Evolutionary conservation across 1,140 invertebrate genomes (phyloP).

Genomic region (Magallana angulata): DNA sequence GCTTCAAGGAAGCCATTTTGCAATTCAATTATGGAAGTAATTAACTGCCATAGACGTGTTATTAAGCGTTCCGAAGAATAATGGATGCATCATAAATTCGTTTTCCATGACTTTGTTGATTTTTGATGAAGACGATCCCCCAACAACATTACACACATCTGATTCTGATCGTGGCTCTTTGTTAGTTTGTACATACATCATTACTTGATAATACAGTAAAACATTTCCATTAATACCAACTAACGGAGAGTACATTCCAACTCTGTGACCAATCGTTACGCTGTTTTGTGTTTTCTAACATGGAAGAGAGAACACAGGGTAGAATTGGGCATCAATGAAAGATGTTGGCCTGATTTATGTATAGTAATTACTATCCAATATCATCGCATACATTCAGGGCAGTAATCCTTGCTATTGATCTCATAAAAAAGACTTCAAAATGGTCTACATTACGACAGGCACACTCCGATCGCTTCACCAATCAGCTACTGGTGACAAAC

Average conservation of each 20-base stretch:
- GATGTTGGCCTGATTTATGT: slow-evolving; percentile 7
- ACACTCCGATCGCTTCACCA: neutral
- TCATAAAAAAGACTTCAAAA: neutral
- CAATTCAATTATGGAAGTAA: slow-evolving; percentile 32
- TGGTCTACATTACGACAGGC: neutral
- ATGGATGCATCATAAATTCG: neutral
- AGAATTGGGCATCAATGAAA: neutral
- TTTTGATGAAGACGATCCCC: slow-evolving; percentile 4
- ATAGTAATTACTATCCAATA: slow-evolving; percentile 20
- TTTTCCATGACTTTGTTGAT: neutral
- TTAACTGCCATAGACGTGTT: neutral
- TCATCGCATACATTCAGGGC: slow-evolving; percentile 23
- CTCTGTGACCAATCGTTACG: slow-evolving; percentile 15
- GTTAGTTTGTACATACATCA: neutral
- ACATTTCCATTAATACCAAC: slow-evolving; percentile 17
- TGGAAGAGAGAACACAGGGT: slow-evolving; percentile 20
- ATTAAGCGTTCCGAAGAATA: slow-evolving; percentile 3
- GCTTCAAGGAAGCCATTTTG: neutral
- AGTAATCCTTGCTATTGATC: slow-evolving; percentile 20
- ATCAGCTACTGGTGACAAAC: neutral
- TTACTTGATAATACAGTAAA: neutral
- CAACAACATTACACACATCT: neutral
- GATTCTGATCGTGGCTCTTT: neutral
- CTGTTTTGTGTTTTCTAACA: slow-evolving; percentile 13
- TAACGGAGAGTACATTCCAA: neutral